Percentiles rank a stretch among this genome's conserved stretches.
Evolutionary conservation across 1,140 invertebrate species (phyloP).

Genomic region (Potamilus streckersoni): DNA sequence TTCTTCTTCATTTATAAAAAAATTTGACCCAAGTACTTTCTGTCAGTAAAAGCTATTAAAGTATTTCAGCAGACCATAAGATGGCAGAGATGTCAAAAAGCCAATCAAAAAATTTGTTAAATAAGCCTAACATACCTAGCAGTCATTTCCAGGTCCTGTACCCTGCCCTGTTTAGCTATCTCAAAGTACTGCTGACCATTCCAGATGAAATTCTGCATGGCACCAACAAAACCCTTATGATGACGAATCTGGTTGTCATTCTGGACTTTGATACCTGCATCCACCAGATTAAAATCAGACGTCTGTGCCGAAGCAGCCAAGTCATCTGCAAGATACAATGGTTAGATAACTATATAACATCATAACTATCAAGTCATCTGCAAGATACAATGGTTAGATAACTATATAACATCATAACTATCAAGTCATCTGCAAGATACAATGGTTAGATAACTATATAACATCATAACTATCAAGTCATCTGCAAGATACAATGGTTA

Average conservation of each 20-base stretch:
- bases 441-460: no score
- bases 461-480: no score
- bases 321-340: slow-evolving; percentile 71
- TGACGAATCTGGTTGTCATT: slow-evolving; percentile 41
- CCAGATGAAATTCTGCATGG: slow-evolving; percentile 92
- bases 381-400: no score
- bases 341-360: no score
- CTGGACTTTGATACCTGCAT: slow-evolving; percentile 76
- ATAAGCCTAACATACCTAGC: slow-evolving; percentile 73
- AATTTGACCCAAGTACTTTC: no score
- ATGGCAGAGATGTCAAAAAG: background rate
- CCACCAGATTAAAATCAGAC: slow-evolving; percentile 82
- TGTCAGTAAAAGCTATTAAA: background rate
- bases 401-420: no score
- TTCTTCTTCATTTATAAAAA: no score
- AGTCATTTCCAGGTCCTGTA: slow-evolving; percentile 80
- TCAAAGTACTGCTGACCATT: slow-evolving; percentile 86
- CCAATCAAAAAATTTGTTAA: background rate
- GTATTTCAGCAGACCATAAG: background rate
- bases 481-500: no score
- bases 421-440: no score
- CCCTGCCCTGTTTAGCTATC: slow-evolving; percentile 70
- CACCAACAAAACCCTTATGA: slow-evolving; percentile 82
- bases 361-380: no score
- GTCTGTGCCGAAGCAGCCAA: slow-evolving; percentile 82